phyloP scores from a whole-genome alignment of 2,113 vertebrate genomes.

The Cryptomyrus ogoouensis region DNA sequence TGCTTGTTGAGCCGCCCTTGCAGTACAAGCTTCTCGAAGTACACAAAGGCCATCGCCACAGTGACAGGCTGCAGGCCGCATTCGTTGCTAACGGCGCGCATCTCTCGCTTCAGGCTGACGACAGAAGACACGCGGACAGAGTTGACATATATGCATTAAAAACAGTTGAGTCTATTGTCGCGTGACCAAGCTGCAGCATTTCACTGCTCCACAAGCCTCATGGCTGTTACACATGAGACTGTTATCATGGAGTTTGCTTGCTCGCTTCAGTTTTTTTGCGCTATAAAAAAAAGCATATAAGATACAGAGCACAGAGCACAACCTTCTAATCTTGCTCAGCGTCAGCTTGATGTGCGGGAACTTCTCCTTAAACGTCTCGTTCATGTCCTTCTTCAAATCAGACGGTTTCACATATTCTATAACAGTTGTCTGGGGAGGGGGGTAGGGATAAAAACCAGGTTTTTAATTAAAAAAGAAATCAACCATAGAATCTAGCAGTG shows the following conservation, averaged over 20 bases:
- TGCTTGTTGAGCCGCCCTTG: slow-evolving; percentile 94
- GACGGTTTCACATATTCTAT: slow-evolving; percentile 97
- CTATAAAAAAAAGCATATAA: neutral
- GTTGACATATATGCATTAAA: neutral
- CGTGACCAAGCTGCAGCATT: neutral
- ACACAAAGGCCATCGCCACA: slow-evolving; percentile 91
- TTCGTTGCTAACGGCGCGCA: slow-evolving; percentile 78
- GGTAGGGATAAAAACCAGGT: neutral
- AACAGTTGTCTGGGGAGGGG: slow-evolving; percentile 76
- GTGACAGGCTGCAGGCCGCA: slow-evolving; percentile 82
- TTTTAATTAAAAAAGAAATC: neutral
- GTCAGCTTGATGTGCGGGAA: slow-evolving; percentile 92
- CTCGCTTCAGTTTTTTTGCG: neutral
- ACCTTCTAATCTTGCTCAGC: slow-evolving; percentile 95
- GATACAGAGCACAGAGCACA: slow-evolving; percentile 22
- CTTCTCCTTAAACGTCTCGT: slow-evolving; percentile 94
- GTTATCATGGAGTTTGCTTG: neutral
- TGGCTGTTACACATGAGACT: neutral
- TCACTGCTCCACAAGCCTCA: neutral
- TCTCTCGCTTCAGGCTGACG: slow-evolving; percentile 85
- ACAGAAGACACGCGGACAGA: slow-evolving; percentile 11
- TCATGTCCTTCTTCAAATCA: slow-evolving; percentile 98
- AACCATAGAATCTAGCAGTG: neutral
- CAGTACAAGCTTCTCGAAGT: slow-evolving; percentile 96
- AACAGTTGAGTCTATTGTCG: neutral